Evolutionary conservation across 2,888 invertebrate genomes (phyloP).

Genomic region (Zootermopsis nevadensis): DNA sequence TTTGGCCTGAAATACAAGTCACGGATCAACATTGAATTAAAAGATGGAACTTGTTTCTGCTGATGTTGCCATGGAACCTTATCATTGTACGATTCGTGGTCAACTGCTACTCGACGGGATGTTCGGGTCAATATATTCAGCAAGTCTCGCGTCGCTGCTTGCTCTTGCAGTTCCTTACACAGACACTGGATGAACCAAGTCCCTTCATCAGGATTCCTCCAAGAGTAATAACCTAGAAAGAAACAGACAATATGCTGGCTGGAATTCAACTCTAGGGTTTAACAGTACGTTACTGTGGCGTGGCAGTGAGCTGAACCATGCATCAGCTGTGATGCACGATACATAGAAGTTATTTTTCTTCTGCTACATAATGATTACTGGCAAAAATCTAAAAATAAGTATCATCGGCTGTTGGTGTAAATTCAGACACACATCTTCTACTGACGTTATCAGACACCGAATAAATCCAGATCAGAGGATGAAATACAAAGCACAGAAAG

Average conservation of each 20-base stretch:
- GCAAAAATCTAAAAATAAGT: no score
- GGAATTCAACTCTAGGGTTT: no score
- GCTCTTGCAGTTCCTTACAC: conserved; percentile 67
- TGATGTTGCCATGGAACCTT: conserved; percentile 60
- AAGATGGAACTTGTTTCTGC: conserved; percentile 77
- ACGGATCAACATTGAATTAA: conserved; percentile 75
- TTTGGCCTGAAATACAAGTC: conserved; percentile 64
- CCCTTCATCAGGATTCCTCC: conserved; percentile 74
- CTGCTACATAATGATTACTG: no score
- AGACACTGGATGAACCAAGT: conserved; percentile 81
- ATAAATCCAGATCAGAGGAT: no score
- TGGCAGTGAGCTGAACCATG: no score
- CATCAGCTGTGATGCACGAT: no score
- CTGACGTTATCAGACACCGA: no score
- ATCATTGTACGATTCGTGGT: conserved; percentile 69
- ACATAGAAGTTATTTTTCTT: no score
- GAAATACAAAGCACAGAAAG: no score
- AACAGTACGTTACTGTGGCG: no score
- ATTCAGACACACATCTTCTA: no score
- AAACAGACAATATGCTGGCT: neutral
- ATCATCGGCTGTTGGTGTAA: no score
- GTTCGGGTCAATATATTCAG: conserved; percentile 73
- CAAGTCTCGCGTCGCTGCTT: conserved; percentile 68
- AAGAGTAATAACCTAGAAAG: conserved; percentile 72
- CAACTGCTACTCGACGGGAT: conserved; percentile 72